Evolutionary conservation across 2,113 vertebrate genomes (phyloP), one percentile per base, ranked within the genome.

Genomic region (Catharus bicknelli): DNA sequence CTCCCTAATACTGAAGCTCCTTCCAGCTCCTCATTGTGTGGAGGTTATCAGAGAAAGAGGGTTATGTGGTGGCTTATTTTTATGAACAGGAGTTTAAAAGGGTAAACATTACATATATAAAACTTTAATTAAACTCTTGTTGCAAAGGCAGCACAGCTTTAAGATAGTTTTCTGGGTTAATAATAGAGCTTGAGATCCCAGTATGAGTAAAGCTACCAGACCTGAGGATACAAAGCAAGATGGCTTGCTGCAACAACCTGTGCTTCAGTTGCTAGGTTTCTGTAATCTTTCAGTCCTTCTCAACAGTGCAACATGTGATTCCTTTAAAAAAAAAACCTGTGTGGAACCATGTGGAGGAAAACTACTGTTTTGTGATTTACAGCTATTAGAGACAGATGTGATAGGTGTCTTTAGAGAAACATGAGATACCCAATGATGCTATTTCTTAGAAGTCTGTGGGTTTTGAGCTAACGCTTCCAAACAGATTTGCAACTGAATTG

Each of bases 221-320:
- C 57, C 88, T 53, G 83, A 85, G 86, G 91, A 94, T 67, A 83
- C 82, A 94, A 90, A 90, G 69, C 72, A 86, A 72, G 85, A 72
- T 67, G 70, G 66, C 73, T 94, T 86, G 66, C 85, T 66, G 38
- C 90, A 90, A 68, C 77, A 90, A 86, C 86, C 87, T 54, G 40
- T 75, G n/a, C 83, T 87, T 90, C 83, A 83, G 66, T 95, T 92
- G 94, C 96, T 94, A 90, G 90, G 89, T 94, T 95, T 95, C 91
- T 55, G 48, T 94, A 55, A 88, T 96, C 80, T 92, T 93, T 94
- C 86, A 97, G 87, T 87, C 78, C 93, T 72, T 90, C 82, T 80
- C 70, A 63, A 47, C 48, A 61, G 84, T 3, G 7, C 50, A 79
- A 36, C 74, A 27, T 87, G 82, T 90, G 62, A 94, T 93, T 88